A percentile compares a stretch with the other conserved stretches of the same genome.
phyloP scores from a whole-genome alignment of 1,140 invertebrate species.

The Drosophila kurseongensis region DNA sequence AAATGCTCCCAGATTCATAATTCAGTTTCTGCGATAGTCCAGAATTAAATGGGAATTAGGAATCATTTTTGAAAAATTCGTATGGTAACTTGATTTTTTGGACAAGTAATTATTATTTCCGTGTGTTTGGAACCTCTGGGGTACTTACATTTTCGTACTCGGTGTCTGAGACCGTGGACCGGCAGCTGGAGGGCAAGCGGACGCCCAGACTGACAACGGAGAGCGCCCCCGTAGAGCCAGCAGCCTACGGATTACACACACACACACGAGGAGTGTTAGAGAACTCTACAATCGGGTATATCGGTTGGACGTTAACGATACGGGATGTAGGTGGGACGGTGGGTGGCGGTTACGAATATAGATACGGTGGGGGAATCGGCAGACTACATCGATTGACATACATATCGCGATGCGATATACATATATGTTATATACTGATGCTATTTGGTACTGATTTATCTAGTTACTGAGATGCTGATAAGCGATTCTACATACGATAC shows the following conservation, averaged over 20 bases:
- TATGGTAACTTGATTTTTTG: not conserved
- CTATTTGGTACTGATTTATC: conserved; percentile 5
- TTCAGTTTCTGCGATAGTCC: too few species aligned
- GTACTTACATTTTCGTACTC: conserved; percentile 94
- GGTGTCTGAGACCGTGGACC: conserved; percentile 96
- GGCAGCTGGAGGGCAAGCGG: conserved; percentile 87
- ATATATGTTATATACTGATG: conserved; percentile 85
- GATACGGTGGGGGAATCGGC: not conserved
- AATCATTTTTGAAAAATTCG: too few species aligned
- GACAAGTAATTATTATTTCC: not conserved
- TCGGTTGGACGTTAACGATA: not conserved
- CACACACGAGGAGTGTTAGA: conserved; percentile 27
- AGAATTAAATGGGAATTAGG: too few species aligned
- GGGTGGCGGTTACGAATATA: conserved; percentile 4
- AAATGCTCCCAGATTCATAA: too few species aligned
- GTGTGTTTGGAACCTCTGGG: not conserved
- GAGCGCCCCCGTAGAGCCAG: conserved; percentile 86
- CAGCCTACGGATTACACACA: conserved; percentile 86
- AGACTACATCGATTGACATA: conserved; percentile 23
- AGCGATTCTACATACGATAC: conserved; percentile 29
- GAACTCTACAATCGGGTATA: conserved; percentile 19
- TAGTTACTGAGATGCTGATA: conserved; percentile 29
- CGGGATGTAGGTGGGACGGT: conserved; percentile 6
- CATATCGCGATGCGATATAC: conserved; percentile 33
- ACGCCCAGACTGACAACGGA: conserved; percentile 80